Percentiles rank a stretch among this genome's conserved stretches.
phyloP scores from a whole-genome alignment of 2,888 invertebrate species.

The Ernsta delagoae region DNA sequence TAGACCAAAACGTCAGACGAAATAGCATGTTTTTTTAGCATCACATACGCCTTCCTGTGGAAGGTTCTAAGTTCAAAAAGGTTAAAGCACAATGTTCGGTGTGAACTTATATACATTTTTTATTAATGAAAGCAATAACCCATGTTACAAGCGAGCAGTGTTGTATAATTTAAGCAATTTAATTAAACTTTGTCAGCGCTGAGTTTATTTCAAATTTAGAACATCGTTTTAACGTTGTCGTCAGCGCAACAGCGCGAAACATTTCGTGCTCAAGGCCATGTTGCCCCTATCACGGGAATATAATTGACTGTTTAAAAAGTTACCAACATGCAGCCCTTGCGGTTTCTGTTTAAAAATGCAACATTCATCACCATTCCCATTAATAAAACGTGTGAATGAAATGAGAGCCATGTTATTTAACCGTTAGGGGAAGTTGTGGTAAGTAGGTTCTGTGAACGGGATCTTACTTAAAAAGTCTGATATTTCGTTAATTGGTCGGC shows the following conservation, averaged over 20 bases:
- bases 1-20: too few relatives aligned
- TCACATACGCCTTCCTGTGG: too few relatives aligned
- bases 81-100: neutral
- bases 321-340: neutral
- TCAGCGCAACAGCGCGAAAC: conserved; percentile 1
- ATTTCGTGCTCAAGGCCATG: neutral
- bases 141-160: neutral
- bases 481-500: too few relatives aligned
- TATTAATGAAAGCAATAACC: neutral
- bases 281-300: neutral
- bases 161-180: neutral
- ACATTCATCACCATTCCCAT: conserved; percentile 10
- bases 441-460: neutral
- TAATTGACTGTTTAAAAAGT: conserved; percentile 14
- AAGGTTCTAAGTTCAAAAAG: too few relatives aligned
- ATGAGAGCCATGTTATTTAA: neutral
- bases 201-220: neutral
- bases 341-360: conserved; percentile 12
- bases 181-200: conserved; percentile 1
- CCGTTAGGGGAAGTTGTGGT: neutral
- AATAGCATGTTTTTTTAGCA: too few relatives aligned
- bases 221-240: conserved; percentile 1
- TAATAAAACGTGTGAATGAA: conserved; percentile 14
- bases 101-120: neutral
- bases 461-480: too few relatives aligned